These are phyloP conservation scores for Vanessa cardui DNA, from an alignment of 2,888 invertebrate species.

Conservation along the genomic window DNA sequence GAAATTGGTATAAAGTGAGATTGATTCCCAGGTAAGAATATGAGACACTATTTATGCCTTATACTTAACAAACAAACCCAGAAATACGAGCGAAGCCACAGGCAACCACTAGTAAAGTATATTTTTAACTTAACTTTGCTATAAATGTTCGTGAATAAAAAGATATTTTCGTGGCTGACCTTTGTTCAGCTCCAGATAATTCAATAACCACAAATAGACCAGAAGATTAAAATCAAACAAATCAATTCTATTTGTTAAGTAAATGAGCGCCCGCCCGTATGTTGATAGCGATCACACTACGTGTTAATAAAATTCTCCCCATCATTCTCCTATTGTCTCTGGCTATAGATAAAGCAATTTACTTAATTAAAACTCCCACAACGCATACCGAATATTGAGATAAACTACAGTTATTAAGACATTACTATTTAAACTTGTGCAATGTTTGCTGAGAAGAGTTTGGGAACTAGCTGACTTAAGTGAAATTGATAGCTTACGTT, in stretches of 20 bases:
- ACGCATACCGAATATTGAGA: slow-evolving; percentile 61
- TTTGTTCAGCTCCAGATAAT: slow-evolving; percentile 7
- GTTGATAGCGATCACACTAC: slow-evolving; percentile 60
- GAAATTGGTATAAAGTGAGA: no score
- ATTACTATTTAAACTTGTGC: slow-evolving; percentile 49
- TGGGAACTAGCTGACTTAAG: slow-evolving; percentile 31
- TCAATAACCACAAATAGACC: slow-evolving; percentile 33
- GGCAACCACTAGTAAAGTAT: no score
- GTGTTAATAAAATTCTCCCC: slow-evolving; percentile 71
- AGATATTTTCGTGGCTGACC: neutral
- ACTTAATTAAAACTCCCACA: slow-evolving; percentile 79
- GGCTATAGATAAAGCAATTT: slow-evolving; percentile 77
- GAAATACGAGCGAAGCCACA: no score
- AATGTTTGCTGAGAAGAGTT: slow-evolving; percentile 42
- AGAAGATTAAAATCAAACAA: slow-evolving; percentile 73
- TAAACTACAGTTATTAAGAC: slow-evolving; percentile 69
- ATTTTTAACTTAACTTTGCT: no score
- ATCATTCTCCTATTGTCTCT: slow-evolving; percentile 72
- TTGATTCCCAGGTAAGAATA: no score
- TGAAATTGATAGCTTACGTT: slow-evolving; percentile 38
- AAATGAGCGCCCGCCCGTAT: slow-evolving; percentile 74
- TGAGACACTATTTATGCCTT: no score
- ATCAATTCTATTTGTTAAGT: slow-evolving; percentile 78
- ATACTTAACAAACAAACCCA: no score
- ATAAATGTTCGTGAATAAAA: neutral